Percentiles rank a stretch among this genome's conserved stretches.
Evolutionary conservation across 92 coral and sea anemone genomes (phyloP).

Genomic region (Virgularia gustaviana): DNA sequence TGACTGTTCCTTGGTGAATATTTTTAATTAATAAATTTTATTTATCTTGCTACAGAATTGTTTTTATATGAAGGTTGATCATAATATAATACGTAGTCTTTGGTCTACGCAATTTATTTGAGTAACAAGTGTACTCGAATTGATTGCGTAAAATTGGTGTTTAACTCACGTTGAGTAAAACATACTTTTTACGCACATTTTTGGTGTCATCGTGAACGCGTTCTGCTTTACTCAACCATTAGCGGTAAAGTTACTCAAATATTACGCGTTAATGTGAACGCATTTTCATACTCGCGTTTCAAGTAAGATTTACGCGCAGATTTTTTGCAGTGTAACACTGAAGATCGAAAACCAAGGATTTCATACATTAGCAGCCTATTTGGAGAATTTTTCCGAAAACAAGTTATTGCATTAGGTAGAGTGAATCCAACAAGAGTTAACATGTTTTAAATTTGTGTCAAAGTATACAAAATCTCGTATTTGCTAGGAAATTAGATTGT

Average conservation of each 20-base stretch:
- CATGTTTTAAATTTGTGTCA: too few species aligned
- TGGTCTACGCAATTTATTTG: conserved; percentile 1
- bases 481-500: too few species aligned
- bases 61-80: neutral
- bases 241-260: neutral
- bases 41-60: neutral
- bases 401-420: too few species aligned
- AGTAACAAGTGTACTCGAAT: conserved; percentile 11
- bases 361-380: too few species aligned
- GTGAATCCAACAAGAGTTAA: too few species aligned
- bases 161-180: conserved; percentile 4
- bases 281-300: neutral
- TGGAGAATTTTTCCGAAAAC: too few species aligned
- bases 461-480: too few species aligned
- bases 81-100: neutral
- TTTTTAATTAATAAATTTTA: neutral
- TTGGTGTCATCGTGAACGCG: conserved; percentile 10
- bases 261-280: conserved; percentile 1
- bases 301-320: neutral
- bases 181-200: neutral
- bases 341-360: too few species aligned
- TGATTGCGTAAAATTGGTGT: neutral
- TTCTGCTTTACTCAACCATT: neutral
- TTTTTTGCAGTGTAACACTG: conserved; percentile 10
- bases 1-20: neutral